These are phyloP conservation scores for Scolopax rusticola DNA, from an alignment of 2,797 vertebrate species.

Conservation along the genomic window DNA sequence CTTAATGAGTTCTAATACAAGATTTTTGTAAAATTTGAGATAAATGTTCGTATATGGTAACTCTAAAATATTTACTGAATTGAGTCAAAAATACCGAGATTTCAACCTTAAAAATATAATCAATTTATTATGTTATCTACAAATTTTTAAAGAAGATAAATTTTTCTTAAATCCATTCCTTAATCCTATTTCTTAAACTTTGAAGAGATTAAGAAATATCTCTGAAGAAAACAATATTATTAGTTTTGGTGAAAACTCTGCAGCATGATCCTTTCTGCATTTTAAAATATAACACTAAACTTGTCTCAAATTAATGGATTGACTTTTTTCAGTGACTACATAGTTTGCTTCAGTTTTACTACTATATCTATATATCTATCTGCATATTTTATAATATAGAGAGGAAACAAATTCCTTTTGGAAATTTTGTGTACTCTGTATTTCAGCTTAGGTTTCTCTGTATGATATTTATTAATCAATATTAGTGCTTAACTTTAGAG, in stretches of 20 bases:
- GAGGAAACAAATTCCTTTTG: not conserved
- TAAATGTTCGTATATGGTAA: not conserved
- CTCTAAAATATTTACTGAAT: not conserved
- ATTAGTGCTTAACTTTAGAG: not conserved
- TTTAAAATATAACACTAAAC: not conserved
- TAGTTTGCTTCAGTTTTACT: not conserved
- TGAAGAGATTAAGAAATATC: not conserved
- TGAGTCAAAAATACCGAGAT: not conserved
- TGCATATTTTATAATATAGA: not conserved
- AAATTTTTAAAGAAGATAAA: not conserved
- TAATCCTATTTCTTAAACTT: not conserved
- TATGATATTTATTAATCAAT: not conserved
- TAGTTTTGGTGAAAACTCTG: not conserved
- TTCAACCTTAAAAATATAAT: not conserved
- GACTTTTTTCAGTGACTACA: not conserved
- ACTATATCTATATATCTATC: fast-evolving
- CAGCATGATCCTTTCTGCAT: not conserved
- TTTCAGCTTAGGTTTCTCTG: not conserved
- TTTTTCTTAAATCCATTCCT: not conserved
- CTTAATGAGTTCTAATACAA: not conserved
- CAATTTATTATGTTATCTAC: not conserved
- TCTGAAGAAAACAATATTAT: not conserved
- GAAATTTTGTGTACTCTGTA: not conserved
- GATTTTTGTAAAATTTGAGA: not conserved
- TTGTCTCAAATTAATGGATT: not conserved